Evolutionary conservation across 2,888 invertebrate species (phyloP).

Genomic region (Chesias legatella): DNA sequence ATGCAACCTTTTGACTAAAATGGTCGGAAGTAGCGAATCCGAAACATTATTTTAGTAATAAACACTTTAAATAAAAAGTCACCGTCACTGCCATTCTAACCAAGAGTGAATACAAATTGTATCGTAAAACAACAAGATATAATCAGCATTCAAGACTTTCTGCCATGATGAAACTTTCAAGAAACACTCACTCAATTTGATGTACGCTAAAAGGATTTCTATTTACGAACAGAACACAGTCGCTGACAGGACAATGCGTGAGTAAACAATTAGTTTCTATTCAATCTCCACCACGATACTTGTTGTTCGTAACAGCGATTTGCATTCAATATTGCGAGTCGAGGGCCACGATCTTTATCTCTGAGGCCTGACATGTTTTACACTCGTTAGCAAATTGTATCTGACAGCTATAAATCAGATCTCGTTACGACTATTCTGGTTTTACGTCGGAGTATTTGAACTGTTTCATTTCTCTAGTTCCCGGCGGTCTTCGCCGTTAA

Average conservation of each 20-base stretch:
- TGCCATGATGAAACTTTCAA: conserved; percentile 15
- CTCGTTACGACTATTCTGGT: conserved; percentile 40
- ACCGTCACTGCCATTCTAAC: too few relatives aligned
- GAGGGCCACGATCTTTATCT: conserved; percentile 64
- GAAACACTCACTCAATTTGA: conserved; percentile 28
- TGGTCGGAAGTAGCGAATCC: too few relatives aligned
- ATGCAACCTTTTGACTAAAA: too few relatives aligned
- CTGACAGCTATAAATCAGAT: conserved; percentile 63
- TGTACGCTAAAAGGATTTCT: conserved; percentile 37
- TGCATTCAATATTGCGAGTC: conserved; percentile 64
- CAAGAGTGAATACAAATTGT: too few relatives aligned
- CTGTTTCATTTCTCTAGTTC: conserved; percentile 35
- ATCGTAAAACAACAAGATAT: too few relatives aligned
- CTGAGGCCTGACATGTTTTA: conserved; percentile 58
- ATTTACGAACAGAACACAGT: conserved; percentile 40
- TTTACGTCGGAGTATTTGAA: conserved; percentile 35
- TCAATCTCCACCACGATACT: conserved; percentile 45
- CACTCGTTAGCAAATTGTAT: conserved; percentile 73
- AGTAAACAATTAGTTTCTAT: conserved; percentile 63
- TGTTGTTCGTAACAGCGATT: conserved; percentile 54
- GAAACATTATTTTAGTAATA: too few relatives aligned
- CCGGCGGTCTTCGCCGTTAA: conserved; percentile 13
- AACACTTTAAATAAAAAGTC: too few relatives aligned
- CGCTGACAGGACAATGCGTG: conserved; percentile 61
- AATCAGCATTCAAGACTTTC: conserved; percentile 7